A percentile compares a stretch with the other conserved stretches of the same genome.
phyloP scores from a whole-genome alignment of 2,888 invertebrate species.

The Drosophila ezoana region DNA sequence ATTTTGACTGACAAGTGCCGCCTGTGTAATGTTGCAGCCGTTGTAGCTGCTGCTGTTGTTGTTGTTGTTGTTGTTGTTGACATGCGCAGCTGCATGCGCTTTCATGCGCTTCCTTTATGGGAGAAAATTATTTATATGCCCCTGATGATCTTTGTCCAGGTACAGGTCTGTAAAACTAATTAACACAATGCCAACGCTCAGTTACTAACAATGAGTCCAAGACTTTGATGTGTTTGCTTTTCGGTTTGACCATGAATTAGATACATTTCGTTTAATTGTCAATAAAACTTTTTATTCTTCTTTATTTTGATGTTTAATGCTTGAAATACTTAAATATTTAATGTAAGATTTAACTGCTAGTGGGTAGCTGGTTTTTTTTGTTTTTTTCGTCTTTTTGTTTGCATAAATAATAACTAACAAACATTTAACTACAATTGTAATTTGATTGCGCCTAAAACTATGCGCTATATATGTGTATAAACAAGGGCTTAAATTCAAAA shows the following conservation, averaged over 20 bases:
- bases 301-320: conserved; percentile 69
- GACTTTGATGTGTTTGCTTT: conserved; percentile 24
- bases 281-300: conserved; percentile 71
- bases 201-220: conserved; percentile 11
- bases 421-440: conserved; percentile 72
- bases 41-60: conserved; percentile 21
- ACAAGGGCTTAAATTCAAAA: conserved; percentile 53
- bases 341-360: conserved; percentile 59
- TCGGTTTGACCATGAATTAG: conserved; percentile 26
- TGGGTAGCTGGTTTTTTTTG: conserved; percentile 30
- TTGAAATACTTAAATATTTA: conserved; percentile 74
- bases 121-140: conserved; percentile 78
- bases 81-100: conserved; percentile 82
- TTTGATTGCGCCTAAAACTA: conserved; percentile 48
- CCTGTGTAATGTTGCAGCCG: conserved; percentile 62
- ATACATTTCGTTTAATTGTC: conserved; percentile 63
- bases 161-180: conserved; percentile 63
- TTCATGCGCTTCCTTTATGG: conserved; percentile 79
- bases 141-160: conserved; percentile 50
- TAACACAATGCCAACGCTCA: conserved; percentile 67
- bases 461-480: conserved; percentile 43
- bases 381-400: conserved; percentile 38
- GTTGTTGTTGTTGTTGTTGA: conserved; percentile 59
- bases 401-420: conserved; percentile 81
- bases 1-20: conserved; percentile 84